Conservation (phyloP, 2,797 vertebrate genomes). For the Tarsius wallacei region DNA sequence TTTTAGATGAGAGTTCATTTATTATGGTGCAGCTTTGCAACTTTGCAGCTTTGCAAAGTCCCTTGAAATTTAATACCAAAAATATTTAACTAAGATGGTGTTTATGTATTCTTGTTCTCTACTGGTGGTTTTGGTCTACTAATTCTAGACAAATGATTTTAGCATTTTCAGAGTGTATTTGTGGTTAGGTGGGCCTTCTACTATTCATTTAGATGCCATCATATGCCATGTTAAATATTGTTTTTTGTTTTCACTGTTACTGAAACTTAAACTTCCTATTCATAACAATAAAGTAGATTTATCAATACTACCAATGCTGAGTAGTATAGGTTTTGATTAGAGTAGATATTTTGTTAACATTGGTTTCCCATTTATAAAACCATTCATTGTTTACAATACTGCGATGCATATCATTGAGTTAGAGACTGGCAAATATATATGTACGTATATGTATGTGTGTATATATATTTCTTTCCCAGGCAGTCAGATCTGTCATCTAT, state of each 20-base stretch:
- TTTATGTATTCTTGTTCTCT: slow-evolving; percentile 23
- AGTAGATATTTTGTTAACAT: background rate
- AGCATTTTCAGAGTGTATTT: background rate
- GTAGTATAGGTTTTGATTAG: slow-evolving; percentile 17
- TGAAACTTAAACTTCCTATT: slow-evolving; percentile 23
- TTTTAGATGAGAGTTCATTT: slow-evolving; percentile 16
- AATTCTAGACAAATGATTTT: background rate
- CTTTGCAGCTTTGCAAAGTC: slow-evolving; percentile 1
- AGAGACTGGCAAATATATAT: background rate
- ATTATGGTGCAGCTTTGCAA: background rate
- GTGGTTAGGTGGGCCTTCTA: background rate
- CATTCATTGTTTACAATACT: background rate
- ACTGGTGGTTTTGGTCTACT: background rate
- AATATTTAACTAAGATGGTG: background rate
- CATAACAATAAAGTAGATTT: background rate
- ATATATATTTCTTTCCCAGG: background rate
- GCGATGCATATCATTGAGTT: background rate
- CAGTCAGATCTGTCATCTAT: background rate
- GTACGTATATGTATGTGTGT: too few species aligned
- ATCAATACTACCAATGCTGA: background rate
- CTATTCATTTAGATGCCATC: background rate
- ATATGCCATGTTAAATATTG: background rate
- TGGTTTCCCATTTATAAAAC: slow-evolving; percentile 40
- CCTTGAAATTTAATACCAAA: background rate
- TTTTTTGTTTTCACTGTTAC: slow-evolving; percentile 10